Base-by-base conservation (phyloP, 2,113 vertebrate genomes). In the Ammodytes dubius region DNA sequence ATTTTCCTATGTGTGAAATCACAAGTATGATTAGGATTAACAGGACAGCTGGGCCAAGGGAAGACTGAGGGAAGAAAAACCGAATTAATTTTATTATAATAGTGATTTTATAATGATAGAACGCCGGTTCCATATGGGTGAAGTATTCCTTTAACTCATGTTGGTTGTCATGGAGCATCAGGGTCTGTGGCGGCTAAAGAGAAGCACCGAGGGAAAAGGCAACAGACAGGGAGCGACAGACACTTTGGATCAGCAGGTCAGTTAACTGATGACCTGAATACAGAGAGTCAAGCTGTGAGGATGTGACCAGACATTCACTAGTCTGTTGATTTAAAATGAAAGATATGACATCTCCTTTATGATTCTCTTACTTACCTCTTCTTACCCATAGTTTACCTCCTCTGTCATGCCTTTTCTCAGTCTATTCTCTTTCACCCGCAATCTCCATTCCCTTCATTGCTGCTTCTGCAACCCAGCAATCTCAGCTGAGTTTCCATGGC, bases 401-500 rank as follows among this genome's bases (percentile, higher is more conserved):
- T 70, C 42, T 79, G 3, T 61, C 15, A 39, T 27, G 15, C n/a
- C 3, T 67, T 6, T 27, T 27, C 27, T 27, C 27, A 27, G 27
- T 27, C 27, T 27, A 27, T 27, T 5, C 54, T 74, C 42, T 4
- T 37, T 70, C 42, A 37, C 49, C 56, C 39, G 58, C 42, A 7
- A 1, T 45, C 47, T 68, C 58, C 39, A 5, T 14, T 71, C 54
- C 42, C 54, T 59, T 74, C 64, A 54, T 0, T 64, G 66, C 59
- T 60, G 66, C 79, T 27, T 27, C 27, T 72, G 71, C 77, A 83
- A 59, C 67, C 40, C 67, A 66, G 67, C 76, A 85, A 66, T 89
- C 72, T 72, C 53, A 56, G 50, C 1, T 59, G 77, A 19, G 91
- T 92, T 91, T 84, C 91, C 88, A 91, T 91, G 90, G 87, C 79